phyloP scores from a whole-genome alignment of 2,113 vertebrate species.

The Delphinapterus leucas region DNA sequence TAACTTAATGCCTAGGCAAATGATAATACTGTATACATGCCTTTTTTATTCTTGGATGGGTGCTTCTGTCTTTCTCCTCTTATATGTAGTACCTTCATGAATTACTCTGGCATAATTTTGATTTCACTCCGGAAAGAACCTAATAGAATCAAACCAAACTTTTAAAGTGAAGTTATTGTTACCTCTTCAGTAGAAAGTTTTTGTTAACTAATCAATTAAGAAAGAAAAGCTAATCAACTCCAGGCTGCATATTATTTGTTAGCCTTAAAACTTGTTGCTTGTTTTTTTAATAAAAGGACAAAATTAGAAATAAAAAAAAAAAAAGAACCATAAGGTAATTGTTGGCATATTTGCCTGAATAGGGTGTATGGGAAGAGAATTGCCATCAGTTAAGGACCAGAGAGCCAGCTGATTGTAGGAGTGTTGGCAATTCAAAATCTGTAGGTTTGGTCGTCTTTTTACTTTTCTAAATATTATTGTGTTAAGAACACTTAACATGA shows the following conservation, averaged over 20 bases:
- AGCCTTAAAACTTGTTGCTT: not conserved
- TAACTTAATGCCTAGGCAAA: not conserved
- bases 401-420: not conserved
- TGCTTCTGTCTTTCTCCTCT: not conserved
- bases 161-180: slow-evolving; percentile 4
- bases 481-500: not conserved
- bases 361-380: not conserved
- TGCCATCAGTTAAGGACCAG: not conserved
- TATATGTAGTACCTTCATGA: not conserved
- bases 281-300: not conserved
- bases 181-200: not conserved
- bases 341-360: not conserved
- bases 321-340: not conserved
- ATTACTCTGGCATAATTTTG: not conserved
- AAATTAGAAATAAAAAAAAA: not conserved
- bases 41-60: not conserved
- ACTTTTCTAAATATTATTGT: not conserved
- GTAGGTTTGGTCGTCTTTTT: not conserved
- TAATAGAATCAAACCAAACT: not conserved
- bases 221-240: not conserved
- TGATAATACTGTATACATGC: not conserved
- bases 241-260: not conserved
- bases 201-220: not conserved
- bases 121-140: not conserved
- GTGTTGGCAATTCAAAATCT: not conserved